Evolutionary conservation across 1,140 invertebrate species (phyloP), one percentile per base, ranked within the genome.

Genomic region (Ceratina australensis): DNA sequence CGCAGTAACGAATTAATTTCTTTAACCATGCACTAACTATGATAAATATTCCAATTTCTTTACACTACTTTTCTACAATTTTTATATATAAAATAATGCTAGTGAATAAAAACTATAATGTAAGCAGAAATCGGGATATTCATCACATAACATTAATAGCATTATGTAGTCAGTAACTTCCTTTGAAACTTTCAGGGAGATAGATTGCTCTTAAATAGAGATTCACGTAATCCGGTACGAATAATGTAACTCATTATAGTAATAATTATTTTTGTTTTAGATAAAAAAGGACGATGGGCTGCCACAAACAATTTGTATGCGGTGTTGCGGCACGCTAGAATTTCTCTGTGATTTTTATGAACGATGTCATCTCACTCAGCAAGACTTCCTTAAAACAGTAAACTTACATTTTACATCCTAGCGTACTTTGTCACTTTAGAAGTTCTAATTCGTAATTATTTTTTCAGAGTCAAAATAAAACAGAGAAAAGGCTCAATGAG

Each of bases 311-410:
- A 73, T 88, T 66, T 90, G 89, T 63, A 68, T 86, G 33, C 65
- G 69, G 64, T 89, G 89, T 56, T n/a, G 85, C 1, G 89, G 81
- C 65, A 81, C 85, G 7, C 65, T 90, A 50, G 87, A 89, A 81
- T 89, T 88, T 71, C 18, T 87, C 4, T 83, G 80, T n/a, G 88
- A 88, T 28, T 90, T 90, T 80, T 80, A 87, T 10, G 68, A 80
- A 0, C 50, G 66, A 13, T 89, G 87, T 59, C 85, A 89, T 69
- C 54, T 57, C 22, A 87, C 81, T 15, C 88, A 89, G 79, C 54
- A 83, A 49, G 16, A 63, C 64, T 47, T 90, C 0, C 15, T 28
- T 24, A 12, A 66, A 22, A 50, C 68, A 71, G 81, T 87, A 84
- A 84, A 77, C 16, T 47, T 10, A 10, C 10, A 42, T 42, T 42